phyloP scores from a whole-genome alignment of 1,140 invertebrate species.

The Venturia canescens region DNA sequence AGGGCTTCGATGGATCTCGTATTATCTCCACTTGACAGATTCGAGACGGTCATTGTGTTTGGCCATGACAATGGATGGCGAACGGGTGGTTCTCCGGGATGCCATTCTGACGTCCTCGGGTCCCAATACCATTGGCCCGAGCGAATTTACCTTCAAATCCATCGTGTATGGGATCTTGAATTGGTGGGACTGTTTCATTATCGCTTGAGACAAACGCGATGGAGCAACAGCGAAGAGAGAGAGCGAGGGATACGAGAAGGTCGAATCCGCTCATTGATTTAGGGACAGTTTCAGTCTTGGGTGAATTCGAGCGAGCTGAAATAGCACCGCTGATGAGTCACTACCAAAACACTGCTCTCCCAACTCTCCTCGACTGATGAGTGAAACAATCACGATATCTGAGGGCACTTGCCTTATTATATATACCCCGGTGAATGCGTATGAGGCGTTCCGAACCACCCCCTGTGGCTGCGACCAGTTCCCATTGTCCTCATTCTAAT shows the following conservation, averaged over 20 bases:
- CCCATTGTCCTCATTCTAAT: no score
- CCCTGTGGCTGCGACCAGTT: no score
- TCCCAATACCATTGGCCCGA: neutral
- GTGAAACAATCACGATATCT: no score
- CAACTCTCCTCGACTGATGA: no score
- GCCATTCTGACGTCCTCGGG: neutral
- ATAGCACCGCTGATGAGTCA: constrained; percentile 33
- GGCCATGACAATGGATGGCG: constrained; percentile 19
- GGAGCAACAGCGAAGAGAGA: neutral
- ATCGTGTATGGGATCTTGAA: constrained; percentile 7
- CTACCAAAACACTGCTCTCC: neutral
- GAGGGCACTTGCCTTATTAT: no score
- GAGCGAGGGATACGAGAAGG: neutral
- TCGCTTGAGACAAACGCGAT: neutral
- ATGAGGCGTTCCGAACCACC: no score
- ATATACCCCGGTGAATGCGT: no score
- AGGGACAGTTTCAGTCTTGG: neutral
- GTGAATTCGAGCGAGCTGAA: neutral
- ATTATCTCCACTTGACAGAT: constrained; percentile 31
- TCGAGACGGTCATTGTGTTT: constrained; percentile 32
- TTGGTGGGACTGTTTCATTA: constrained; percentile 11
- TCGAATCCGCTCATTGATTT: constrained; percentile 10
- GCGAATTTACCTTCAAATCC: neutral
- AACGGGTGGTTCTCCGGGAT: neutral
- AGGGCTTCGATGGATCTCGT: neutral